These are phyloP conservation scores for Mythimna loreyi DNA, from an alignment of 2,888 invertebrate genomes.

Conservation along the genomic window DNA sequence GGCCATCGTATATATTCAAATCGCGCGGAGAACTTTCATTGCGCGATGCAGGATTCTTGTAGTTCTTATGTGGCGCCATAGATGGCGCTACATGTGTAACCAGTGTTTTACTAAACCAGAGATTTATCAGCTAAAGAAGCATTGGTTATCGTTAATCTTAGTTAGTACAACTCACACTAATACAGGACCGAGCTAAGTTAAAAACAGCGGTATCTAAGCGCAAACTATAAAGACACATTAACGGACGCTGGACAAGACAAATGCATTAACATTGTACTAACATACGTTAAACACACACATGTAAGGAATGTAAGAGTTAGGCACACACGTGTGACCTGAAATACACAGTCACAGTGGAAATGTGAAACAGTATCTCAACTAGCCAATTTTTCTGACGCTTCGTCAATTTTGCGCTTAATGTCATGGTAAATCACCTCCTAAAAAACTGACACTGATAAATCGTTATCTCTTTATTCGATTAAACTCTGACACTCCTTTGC, in stretches of 20 bases:
- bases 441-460: too few species aligned
- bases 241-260: slow-evolving; percentile 45
- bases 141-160: neutral
- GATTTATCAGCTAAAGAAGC: too few species aligned
- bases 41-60: too few species aligned
- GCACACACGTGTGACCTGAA: slow-evolving; percentile 6
- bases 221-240: slow-evolving; percentile 35
- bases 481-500: too few species aligned
- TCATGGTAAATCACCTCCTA: neutral
- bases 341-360: neutral
- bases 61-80: too few species aligned
- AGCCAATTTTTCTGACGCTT: neutral
- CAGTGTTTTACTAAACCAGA: too few species aligned
- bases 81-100: too few species aligned
- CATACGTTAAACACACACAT: slow-evolving; percentile 17
- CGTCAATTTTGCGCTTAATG: neutral
- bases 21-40: too few species aligned
- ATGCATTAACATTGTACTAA: slow-evolving; percentile 40
- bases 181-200: slow-evolving; percentile 14
- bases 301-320: neutral
- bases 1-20: too few species aligned
- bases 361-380: slow-evolving; percentile 10
- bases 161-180: slow-evolving; percentile 2
- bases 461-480: too few species aligned
- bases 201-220: slow-evolving; percentile 18